These are phyloP conservation scores for Pristionchus entomophagus DNA, from an alignment of 2,888 invertebrate genomes.

Conservation along the genomic window DNA sequence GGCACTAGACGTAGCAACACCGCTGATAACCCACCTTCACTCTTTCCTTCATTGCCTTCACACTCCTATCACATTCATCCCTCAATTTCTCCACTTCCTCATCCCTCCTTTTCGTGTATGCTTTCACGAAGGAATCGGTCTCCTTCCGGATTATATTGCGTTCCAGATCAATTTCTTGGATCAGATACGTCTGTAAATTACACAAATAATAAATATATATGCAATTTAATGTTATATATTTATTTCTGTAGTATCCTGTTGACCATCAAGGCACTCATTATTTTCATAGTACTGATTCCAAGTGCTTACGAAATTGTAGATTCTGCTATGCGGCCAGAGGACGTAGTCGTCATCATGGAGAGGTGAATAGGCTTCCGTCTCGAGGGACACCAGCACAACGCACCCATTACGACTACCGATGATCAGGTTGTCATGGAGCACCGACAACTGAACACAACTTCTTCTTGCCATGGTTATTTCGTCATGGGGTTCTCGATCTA, in stretches of 20 bases:
- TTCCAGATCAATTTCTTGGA: slow-evolving; percentile 58
- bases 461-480: no score
- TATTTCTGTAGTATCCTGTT: no score
- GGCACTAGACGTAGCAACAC: not conserved
- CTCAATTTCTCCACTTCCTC: slow-evolving; percentile 44
- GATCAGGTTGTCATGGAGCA: slow-evolving; percentile 16
- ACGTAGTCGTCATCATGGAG: slow-evolving; percentile 20
- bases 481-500: no score
- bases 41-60: slow-evolving; percentile 42
- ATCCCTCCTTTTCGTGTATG: slow-evolving; percentile 51
- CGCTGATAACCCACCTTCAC: slow-evolving; percentile 37
- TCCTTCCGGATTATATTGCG: slow-evolving; percentile 58
- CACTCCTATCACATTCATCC: slow-evolving; percentile 41
- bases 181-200: slow-evolving; percentile 53
- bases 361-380: not conserved
- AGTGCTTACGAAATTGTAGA: slow-evolving; percentile 36
- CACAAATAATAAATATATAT: not conserved
- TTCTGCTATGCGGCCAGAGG: slow-evolving; percentile 15
- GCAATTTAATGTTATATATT: no score
- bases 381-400: slow-evolving; percentile 23
- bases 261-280: no score
- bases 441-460: slow-evolving; percentile 11
- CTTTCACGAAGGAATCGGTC: slow-evolving; percentile 56
- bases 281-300: no score
- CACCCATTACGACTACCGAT: not conserved